Percentiles rank a stretch among this genome's conserved stretches.
phyloP scores from a whole-genome alignment of 2,797 vertebrate genomes.

The Lagocephalus sceleratus region DNA sequence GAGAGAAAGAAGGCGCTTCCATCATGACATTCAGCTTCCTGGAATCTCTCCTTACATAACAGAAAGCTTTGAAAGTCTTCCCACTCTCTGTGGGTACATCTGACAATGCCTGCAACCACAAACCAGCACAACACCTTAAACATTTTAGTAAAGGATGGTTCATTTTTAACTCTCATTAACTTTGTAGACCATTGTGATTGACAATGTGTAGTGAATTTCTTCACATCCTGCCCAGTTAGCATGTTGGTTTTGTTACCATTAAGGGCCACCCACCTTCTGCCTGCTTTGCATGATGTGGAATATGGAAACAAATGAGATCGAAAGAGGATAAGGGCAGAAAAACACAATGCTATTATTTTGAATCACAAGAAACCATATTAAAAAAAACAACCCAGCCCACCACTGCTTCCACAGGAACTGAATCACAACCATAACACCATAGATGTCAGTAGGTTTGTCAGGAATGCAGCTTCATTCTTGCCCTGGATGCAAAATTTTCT shows the following conservation, averaged over 20 bases:
- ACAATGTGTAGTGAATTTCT: not conserved
- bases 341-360: no score
- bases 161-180: not conserved
- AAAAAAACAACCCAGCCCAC: no score
- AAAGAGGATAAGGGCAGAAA: no score
- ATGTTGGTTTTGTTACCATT: constrained; percentile 12
- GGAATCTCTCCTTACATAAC: constrained; percentile 64
- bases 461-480: no score
- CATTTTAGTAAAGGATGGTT: constrained; percentile 1
- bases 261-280: constrained; percentile 24
- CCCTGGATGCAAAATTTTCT: no score
- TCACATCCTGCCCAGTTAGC: not conserved
- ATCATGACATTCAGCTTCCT: constrained; percentile 41
- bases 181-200: not conserved
- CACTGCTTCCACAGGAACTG: no score
- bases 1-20: constrained; percentile 27
- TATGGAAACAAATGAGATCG: no score
- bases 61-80: constrained; percentile 42
- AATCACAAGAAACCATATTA: no score
- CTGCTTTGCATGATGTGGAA: constrained; percentile 15
- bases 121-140: not conserved
- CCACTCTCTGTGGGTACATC: constrained; percentile 56
- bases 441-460: no score
- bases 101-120: constrained; percentile 15
- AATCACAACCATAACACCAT: no score